These are phyloP conservation scores for Opisthograptis luteolata DNA, from an alignment of 2,888 invertebrate genomes.

Conservation along the genomic window DNA sequence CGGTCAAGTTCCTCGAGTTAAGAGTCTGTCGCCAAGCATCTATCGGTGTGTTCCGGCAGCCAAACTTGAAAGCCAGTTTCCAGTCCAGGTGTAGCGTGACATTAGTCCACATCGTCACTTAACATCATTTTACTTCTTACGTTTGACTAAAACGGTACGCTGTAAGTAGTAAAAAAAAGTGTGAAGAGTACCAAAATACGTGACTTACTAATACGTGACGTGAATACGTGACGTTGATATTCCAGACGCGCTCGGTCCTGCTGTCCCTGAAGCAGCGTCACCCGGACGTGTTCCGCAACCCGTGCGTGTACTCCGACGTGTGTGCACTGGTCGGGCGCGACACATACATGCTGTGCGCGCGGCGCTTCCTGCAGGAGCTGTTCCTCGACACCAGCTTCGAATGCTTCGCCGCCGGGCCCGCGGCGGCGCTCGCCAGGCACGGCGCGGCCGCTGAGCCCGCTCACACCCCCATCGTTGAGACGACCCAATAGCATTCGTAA, in stretches of 20 bases:
- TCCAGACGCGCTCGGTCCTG: slow-evolving; percentile 91
- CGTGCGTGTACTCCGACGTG: slow-evolving; percentile 97
- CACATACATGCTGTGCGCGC: slow-evolving; percentile 91
- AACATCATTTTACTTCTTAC: no score
- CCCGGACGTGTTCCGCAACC: slow-evolving; percentile 90
- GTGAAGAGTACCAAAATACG: no score
- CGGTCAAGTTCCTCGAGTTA: no score
- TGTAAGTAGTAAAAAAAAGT: no score
- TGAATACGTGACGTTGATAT: slow-evolving; percentile 13
- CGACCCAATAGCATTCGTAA: slow-evolving; percentile 25
- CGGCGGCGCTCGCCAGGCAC: slow-evolving; percentile 71
- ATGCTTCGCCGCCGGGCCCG: slow-evolving; percentile 81
- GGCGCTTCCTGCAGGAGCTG: slow-evolving; percentile 96
- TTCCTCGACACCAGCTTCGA: slow-evolving; percentile 94
- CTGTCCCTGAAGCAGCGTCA: slow-evolving; percentile 89
- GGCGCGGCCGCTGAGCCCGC: slow-evolving; percentile 29
- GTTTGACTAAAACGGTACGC: no score
- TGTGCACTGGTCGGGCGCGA: slow-evolving; percentile 90
- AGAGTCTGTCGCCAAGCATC: no score
- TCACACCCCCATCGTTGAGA: slow-evolving; percentile 17
- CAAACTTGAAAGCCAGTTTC: no score
- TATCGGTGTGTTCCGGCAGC: no score
- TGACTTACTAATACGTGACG: no score
- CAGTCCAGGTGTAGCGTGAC: no score
- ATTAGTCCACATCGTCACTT: no score